phyloP scores from a whole-genome alignment of 1,140 invertebrate species.

The Drosophila mayri region DNA sequence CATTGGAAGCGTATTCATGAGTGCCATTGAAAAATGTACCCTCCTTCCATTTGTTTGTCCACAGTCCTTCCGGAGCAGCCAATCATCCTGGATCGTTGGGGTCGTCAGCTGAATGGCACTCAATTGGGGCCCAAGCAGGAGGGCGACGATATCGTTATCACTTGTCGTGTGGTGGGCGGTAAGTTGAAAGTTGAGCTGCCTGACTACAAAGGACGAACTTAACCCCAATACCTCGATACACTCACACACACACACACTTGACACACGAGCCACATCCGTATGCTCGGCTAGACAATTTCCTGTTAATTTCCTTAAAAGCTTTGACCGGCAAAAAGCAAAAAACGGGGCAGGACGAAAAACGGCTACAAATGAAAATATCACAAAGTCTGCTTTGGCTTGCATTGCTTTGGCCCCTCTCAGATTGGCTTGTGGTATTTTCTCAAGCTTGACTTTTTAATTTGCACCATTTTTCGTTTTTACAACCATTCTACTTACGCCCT shows the following conservation, averaged over 20 bases:
- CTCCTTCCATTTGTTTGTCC: constrained; percentile 35
- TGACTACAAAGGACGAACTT: constrained; percentile 48
- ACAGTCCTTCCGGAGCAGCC: constrained; percentile 94
- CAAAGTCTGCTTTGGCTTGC: constrained; percentile 65
- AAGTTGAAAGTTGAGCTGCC: constrained; percentile 78
- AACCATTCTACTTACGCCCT: constrained; percentile 27
- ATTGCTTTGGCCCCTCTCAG: constrained; percentile 27
- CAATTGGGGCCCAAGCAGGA: constrained; percentile 93
- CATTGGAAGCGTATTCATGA: constrained; percentile 26
- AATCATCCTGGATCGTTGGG: constrained; percentile 92
- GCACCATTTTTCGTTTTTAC: constrained; percentile 60
- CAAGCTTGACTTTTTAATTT: constrained; percentile 82
- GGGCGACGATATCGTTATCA: constrained; percentile 87
- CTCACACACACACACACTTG: constrained; percentile 16
- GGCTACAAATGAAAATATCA: constrained; percentile 78
- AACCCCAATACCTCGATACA: constrained; percentile 51
- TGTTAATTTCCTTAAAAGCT: constrained; percentile 85
- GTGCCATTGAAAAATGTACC: constrained; percentile 23
- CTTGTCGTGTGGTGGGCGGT: constrained; percentile 87
- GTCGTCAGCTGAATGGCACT: constrained; percentile 89
- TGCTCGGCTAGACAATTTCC: constrained; percentile 81
- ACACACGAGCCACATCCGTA: constrained; percentile 66
- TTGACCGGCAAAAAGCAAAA: constrained; percentile 61
- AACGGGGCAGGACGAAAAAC: constrained; percentile 25
- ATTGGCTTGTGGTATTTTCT: constrained; percentile 47